Evolutionary conservation across 2,797 vertebrate species (phyloP).

Genomic region (Myotis myotis): DNA sequence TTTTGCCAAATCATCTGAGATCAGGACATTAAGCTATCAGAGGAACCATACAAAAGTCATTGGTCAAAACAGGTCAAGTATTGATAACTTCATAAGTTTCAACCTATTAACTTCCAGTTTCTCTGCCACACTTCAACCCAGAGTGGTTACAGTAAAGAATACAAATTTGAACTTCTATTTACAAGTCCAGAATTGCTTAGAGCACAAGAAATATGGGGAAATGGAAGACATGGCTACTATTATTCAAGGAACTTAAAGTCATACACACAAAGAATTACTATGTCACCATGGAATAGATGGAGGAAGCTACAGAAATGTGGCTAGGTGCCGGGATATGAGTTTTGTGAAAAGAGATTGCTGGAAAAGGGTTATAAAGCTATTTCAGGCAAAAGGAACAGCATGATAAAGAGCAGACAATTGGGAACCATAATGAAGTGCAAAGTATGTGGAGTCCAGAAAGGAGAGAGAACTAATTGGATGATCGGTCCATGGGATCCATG

Average conservation of each 20-base stretch:
- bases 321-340: background rate
- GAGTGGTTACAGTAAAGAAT: background rate
- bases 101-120: background rate
- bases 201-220: background rate
- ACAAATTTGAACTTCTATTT: background rate
- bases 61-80: background rate
- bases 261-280: background rate
- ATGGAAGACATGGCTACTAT: background rate
- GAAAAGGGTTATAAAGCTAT: background rate
- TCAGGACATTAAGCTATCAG: background rate
- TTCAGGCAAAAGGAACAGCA: background rate
- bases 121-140: background rate
- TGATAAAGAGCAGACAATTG: background rate
- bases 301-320: background rate
- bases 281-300: background rate
- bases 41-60: background rate
- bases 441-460: background rate
- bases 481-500: too few relatives aligned
- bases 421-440: background rate
- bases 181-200: slow-evolving; percentile 22
- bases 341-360: background rate
- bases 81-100: background rate
- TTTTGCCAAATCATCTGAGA: background rate
- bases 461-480: background rate
- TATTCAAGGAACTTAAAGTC: background rate